Percentiles rank a stretch among this genome's conserved stretches.
Evolutionary conservation across 2,888 invertebrate species (phyloP).

Genomic region (Daptonema setosum): DNA sequence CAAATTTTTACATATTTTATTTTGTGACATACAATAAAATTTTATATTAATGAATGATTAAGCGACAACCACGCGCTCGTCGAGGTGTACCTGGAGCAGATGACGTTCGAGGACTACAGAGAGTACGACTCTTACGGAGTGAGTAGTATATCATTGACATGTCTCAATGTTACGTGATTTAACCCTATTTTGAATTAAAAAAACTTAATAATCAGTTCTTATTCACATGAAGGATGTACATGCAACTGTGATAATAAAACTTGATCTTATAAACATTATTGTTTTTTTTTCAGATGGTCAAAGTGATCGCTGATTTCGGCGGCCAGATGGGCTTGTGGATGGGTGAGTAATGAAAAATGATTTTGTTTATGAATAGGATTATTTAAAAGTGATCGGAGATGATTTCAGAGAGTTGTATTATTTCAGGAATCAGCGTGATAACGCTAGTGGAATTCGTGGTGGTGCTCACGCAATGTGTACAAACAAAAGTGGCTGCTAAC

Average conservation of each 20-base stretch:
- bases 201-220: no score
- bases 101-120: neutral
- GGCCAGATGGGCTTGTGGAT: constrained; percentile 18
- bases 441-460: neutral
- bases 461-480: no score
- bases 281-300: constrained; percentile 9
- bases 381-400: neutral
- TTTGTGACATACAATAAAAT: no score
- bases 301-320: constrained; percentile 17
- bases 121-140: neutral
- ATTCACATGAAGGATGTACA: no score
- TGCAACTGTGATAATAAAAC: neutral
- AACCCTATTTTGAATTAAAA: neutral
- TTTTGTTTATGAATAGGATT: neutral
- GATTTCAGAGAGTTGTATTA: neutral
- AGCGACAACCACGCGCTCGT: neutral
- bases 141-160: neutral
- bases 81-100: neutral
- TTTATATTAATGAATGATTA: neutral
- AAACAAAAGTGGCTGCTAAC: no score
- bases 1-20: no score
- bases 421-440: neutral
- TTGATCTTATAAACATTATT: neutral
- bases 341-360: constrained; percentile 10
- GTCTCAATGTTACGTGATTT: no score